Evolutionary conservation across 2,113 vertebrate species (phyloP).

Genomic region (Puntigrus tetrazona): DNA sequence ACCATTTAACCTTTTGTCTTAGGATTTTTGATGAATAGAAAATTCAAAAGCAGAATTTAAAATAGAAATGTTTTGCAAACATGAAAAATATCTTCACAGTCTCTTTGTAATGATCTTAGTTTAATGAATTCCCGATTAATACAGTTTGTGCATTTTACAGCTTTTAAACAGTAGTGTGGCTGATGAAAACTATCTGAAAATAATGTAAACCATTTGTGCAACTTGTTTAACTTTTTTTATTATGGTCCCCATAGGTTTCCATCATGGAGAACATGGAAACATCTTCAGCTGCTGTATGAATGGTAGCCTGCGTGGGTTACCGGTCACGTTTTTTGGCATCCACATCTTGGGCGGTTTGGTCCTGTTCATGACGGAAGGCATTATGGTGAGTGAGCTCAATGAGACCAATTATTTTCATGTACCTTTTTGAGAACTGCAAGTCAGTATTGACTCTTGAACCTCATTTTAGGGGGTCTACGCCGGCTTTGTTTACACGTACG

Average conservation of each 20-base stretch:
- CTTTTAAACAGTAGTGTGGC: background rate
- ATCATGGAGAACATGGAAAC: conserved; percentile 77
- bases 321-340: conserved; percentile 88
- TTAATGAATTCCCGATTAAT: background rate
- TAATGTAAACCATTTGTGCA: background rate
- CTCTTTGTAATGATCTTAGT: background rate
- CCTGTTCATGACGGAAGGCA: conserved; percentile 95
- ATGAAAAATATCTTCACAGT: background rate
- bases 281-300: conserved; percentile 87
- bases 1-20: no score
- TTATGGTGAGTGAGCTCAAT: conserved; percentile 81
- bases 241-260: background rate
- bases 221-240: background rate
- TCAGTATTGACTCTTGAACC: background rate
- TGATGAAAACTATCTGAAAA: background rate
- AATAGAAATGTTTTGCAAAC: background rate
- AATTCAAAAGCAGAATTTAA: background rate
- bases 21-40: background rate
- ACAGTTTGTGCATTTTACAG: no score
- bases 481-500: conserved; percentile 92
- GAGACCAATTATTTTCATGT: background rate
- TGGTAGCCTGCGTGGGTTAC: conserved; percentile 81
- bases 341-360: conserved; percentile 89
- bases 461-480: conserved; percentile 86
- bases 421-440: background rate